A percentile compares a stretch with the other conserved stretches of the same genome.
phyloP scores from a whole-genome alignment of 2,888 invertebrate genomes.

The Chrysopilus asiliformis region DNA sequence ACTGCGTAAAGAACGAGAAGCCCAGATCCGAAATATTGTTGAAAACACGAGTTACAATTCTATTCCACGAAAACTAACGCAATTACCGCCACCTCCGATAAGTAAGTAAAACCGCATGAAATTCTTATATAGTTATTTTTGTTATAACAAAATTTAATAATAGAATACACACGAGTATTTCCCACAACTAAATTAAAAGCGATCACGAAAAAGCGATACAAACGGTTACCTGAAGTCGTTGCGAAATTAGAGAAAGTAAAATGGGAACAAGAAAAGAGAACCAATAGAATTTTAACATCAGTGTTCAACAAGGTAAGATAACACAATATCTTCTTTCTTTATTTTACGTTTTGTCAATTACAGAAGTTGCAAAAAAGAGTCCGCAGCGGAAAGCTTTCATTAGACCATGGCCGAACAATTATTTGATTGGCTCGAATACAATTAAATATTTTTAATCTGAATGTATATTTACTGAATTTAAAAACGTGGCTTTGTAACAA shows the following conservation, averaged over 20 bases:
- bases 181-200: constrained; percentile 46
- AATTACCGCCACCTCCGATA: constrained; percentile 32
- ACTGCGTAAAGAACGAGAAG: constrained; percentile 25
- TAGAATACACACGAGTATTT: constrained; percentile 39
- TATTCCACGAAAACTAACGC: constrained; percentile 23
- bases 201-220: constrained; percentile 48
- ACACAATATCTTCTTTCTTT: constrained; percentile 1
- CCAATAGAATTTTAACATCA: constrained; percentile 61
- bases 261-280: constrained; percentile 47
- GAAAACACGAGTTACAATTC: constrained; percentile 24
- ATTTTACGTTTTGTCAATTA: constrained; percentile 6
- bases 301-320: constrained; percentile 56
- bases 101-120: too few relatives aligned
- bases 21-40: constrained; percentile 26
- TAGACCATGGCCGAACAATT: too few relatives aligned
- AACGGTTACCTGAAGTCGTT: constrained; percentile 57
- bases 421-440: too few relatives aligned
- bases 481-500: too few relatives aligned
- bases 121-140: neutral
- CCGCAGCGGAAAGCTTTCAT: constrained; percentile 25
- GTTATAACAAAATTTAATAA: neutral
- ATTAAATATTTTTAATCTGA: too few relatives aligned
- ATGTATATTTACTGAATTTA: too few relatives aligned
- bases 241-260: constrained; percentile 45
- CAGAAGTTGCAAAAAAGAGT: constrained; percentile 33